A percentile compares a stretch with the other conserved stretches of the same genome.
phyloP scores from a whole-genome alignment of 2,113 vertebrate genomes.

The Oreochromis spilurus region DNA sequence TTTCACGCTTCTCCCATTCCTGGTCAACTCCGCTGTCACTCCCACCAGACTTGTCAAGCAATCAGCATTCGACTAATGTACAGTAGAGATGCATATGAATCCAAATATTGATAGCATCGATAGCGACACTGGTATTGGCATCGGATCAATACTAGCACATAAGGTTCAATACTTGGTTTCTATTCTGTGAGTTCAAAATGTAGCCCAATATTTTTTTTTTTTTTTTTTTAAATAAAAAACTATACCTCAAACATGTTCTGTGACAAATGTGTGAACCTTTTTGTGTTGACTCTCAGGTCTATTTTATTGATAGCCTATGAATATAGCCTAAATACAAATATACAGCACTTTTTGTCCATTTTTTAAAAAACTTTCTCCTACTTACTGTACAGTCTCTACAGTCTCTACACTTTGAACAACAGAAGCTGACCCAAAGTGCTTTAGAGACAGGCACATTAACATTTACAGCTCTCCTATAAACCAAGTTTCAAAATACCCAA shows the following conservation, averaged over 20 bases:
- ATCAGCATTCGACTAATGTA: not conserved
- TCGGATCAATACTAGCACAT: not conserved
- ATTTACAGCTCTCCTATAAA: not conserved
- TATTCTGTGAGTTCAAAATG: not conserved
- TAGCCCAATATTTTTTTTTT: not conserved
- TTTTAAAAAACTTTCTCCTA: too few relatives aligned
- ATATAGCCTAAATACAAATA: not conserved
- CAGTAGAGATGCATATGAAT: not conserved
- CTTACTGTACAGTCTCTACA: too few relatives aligned
- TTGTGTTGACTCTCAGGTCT: not conserved
- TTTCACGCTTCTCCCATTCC: not conserved
- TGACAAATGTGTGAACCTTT: not conserved
- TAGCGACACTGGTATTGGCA: too few relatives aligned
- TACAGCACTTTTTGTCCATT: too few relatives aligned
- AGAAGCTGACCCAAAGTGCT: too few relatives aligned
- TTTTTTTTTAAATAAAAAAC: not conserved
- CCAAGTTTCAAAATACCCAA: not conserved
- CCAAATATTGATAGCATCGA: not conserved
- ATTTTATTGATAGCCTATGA: not conserved
- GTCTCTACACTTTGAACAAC: too few relatives aligned
- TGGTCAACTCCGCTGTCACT: not conserved
- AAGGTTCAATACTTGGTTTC: not conserved
- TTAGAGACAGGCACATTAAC: not conserved
- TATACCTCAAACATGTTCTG: not conserved
- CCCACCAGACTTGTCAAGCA: not conserved